These are phyloP conservation scores for Sebastes kiyomatsui DNA, from an alignment of 2,797 vertebrate genomes.

Conservation along the genomic window DNA sequence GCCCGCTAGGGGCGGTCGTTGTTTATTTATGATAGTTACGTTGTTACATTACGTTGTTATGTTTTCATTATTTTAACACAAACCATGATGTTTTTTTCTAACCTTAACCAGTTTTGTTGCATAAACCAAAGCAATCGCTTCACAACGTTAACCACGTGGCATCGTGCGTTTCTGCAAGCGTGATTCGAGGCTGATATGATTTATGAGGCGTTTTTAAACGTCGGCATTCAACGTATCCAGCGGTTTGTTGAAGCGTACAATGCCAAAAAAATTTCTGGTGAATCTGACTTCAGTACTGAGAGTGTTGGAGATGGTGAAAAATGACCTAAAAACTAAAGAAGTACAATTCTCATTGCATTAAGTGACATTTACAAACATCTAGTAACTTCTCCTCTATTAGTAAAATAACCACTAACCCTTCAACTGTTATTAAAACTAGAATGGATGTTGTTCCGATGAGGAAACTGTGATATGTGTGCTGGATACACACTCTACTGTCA, in stretches of 20 bases:
- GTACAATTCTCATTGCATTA: neutral
- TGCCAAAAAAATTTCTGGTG: neutral
- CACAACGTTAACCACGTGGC: neutral
- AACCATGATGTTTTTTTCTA: too few species aligned
- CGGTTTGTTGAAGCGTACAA: neutral
- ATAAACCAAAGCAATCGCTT: neutral
- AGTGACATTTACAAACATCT: neutral
- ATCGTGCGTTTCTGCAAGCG: neutral
- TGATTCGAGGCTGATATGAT: neutral
- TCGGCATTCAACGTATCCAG: neutral
- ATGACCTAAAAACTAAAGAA: neutral
- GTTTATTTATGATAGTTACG: too few species aligned
- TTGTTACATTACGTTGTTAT: too few species aligned
- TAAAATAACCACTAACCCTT: neutral
- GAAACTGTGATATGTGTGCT: neutral
- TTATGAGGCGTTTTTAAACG: neutral
- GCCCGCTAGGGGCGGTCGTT: too few species aligned
- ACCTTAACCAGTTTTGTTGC: neutral
- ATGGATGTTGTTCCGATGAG: neutral
- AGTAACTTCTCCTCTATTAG: neutral
- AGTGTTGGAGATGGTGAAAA: neutral
- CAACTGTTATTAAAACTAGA: neutral
- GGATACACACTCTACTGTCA: slow-evolving; percentile 25
- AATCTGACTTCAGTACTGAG: neutral
- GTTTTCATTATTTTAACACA: too few species aligned